phyloP scores from a whole-genome alignment of 30 jellyfish, hydroid and myxozoan species.

The Clytia hemisphaerica region DNA sequence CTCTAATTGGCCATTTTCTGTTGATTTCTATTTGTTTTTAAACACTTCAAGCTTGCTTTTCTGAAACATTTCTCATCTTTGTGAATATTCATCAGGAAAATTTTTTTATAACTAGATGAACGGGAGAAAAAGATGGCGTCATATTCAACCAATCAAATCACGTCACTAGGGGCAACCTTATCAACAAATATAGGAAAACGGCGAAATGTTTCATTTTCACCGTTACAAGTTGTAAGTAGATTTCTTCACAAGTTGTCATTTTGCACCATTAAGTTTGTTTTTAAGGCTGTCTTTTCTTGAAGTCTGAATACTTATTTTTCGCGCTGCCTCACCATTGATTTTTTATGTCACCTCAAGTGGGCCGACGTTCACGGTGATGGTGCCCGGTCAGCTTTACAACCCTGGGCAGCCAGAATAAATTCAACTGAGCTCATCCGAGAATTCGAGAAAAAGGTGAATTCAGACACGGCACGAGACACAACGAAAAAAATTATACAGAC shows the following conservation, averaged over 20 bases:
- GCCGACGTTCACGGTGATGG: too few relatives aligned
- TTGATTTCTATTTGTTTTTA: not conserved
- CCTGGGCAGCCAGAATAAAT: too few relatives aligned
- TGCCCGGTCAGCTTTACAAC: too few relatives aligned
- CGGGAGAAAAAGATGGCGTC: not conserved
- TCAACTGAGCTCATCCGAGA: too few relatives aligned
- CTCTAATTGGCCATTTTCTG: too few relatives aligned
- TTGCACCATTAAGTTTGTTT: not conserved
- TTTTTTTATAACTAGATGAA: not conserved
- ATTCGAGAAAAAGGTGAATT: too few relatives aligned
- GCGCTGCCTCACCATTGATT: too few relatives aligned
- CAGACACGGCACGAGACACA: too few relatives aligned
- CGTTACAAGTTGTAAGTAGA: conserved; percentile 1
- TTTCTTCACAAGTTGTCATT: not conserved
- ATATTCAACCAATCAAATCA: not conserved
- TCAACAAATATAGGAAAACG: not conserved
- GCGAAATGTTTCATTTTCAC: conserved; percentile 6
- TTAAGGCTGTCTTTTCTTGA: not conserved
- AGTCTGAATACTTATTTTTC: too few relatives aligned
- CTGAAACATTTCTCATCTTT: not conserved
- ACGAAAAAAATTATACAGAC: too few relatives aligned
- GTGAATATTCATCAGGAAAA: not conserved
- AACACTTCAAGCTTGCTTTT: not conserved
- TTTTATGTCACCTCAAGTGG: too few relatives aligned
- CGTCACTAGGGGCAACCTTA: not conserved